These are phyloP conservation scores for Acromyrmex charruanus DNA, from an alignment of 1,140 invertebrate genomes.

Conservation along the genomic window DNA sequence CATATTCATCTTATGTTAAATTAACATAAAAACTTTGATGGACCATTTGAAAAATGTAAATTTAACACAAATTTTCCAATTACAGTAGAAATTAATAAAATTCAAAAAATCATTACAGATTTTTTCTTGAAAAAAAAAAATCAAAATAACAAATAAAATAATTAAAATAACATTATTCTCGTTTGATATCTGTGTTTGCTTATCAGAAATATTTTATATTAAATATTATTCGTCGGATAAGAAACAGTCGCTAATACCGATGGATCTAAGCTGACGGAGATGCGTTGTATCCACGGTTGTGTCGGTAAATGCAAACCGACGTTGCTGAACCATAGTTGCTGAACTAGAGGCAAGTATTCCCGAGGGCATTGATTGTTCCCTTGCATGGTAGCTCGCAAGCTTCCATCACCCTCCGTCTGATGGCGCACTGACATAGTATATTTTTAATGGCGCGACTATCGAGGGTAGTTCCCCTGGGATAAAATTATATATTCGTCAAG, in stretches of 20 bases:
- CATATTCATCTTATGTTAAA: too few relatives aligned
- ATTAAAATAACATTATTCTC: not conserved
- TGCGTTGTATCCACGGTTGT: conserved; percentile 22
- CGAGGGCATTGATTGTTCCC: conserved; percentile 66
- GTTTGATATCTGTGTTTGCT: not conserved
- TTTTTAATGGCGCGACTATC: conserved; percentile 58
- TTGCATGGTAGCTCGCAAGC: conserved; percentile 53
- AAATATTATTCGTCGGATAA: conserved; percentile 48
- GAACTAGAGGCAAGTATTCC: conserved; percentile 55
- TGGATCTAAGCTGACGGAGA: not conserved
- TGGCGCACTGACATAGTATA: conserved; percentile 55
- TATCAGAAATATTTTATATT: not conserved
- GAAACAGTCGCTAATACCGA: conserved; percentile 31
- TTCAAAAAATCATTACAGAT: not conserved
- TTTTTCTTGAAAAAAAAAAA: not conserved
- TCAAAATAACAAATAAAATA: not conserved
- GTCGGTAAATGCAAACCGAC: conserved; percentile 70
- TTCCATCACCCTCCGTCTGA: conserved; percentile 62
- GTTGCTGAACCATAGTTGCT: conserved; percentile 32
- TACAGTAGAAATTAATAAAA: not conserved
- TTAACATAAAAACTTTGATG: too few relatives aligned
- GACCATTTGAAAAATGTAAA: too few relatives aligned
- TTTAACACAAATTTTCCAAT: too few relatives aligned
- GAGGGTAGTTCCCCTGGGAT: not conserved
- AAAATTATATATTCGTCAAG: conserved; percentile 7